Base-by-base conservation (phyloP, 2,797 vertebrate genomes). In the Darevskia nairensis region DNA sequence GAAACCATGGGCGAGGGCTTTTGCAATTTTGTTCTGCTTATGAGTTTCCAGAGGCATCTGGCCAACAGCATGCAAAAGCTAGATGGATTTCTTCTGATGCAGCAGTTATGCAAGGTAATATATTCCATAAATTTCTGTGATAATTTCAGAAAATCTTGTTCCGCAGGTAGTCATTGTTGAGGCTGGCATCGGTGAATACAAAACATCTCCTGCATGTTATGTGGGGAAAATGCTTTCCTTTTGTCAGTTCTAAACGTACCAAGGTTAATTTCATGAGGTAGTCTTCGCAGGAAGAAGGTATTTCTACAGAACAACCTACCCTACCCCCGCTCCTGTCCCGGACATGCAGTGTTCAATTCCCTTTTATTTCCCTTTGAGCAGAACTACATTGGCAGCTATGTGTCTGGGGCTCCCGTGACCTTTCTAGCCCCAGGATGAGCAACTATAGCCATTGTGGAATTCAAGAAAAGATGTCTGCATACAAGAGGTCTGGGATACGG, bases 401-500 rank as follows among this genome's bases (percentile, higher is more conserved):
- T 72, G 82, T 69, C 39, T 0, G 86, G 80, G 72, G 85, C 15
- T 88, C 55, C 88, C 29, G 6, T 59, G 5, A 90, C 35, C 79
- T 74, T 77, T 83, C 72, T 0, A 5, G 77, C 80, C 74, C 74
- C 84, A 50, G 80, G 74, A 88, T 59, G 50, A 85, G n/a, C 8
- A 88, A 59, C 61, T 59, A 17, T 17, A 87, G 82, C 77, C 46
- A 23, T 84, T 55, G 69, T 84, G 71, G 78, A 29, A 72, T 64
- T 39, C 35, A 78, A 61, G 64, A 64, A 89, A 68, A 85, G 64
- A 69, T 10, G 0, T 87, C 89, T 8, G 1, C 69, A 89, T 21
- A 61, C 3, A 59, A 88, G 86, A 89, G 90, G 44, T 64, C 83
- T 88, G 84, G 86, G 88, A 72, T 87, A 69, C 79, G 74, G 59